Evolutionary conservation across 2,797 vertebrate species (phyloP).

Genomic region (Champsocephalus esox): DNA sequence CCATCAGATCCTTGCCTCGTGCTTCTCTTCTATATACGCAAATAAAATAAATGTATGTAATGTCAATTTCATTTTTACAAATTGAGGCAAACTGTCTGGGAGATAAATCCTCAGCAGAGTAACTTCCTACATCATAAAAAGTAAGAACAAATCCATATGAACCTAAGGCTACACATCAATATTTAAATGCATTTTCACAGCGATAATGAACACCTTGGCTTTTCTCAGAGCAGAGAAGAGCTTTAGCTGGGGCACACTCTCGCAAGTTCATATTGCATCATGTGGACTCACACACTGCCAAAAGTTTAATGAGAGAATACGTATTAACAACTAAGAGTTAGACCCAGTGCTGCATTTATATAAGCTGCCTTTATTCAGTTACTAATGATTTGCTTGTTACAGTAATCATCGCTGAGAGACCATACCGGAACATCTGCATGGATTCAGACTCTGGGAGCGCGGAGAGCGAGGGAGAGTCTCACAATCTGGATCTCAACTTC

Average conservation of each 20-base stretch:
- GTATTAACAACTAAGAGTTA: constrained; percentile 73
- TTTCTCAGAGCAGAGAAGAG: constrained; percentile 61
- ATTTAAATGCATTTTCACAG: constrained; percentile 66
- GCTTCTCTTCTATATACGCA: not conserved
- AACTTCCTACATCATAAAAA: constrained; percentile 49
- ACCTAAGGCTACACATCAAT: constrained; percentile 43
- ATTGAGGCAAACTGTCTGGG: constrained; percentile 23
- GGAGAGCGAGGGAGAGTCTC: constrained; percentile 72
- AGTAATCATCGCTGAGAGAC: constrained; percentile 84
- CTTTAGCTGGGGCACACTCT: constrained; percentile 53
- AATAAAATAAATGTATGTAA: not conserved
- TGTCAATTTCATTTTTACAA: not conserved
- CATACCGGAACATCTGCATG: constrained; percentile 87
- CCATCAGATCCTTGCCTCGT: not conserved
- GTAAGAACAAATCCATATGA: constrained; percentile 45
- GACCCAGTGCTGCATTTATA: constrained; percentile 79
- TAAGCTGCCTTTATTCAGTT: constrained; percentile 81
- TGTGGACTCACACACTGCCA: constrained; percentile 59
- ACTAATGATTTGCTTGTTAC: constrained; percentile 86
- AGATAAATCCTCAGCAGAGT: constrained; percentile 37
- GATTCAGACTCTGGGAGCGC: constrained; percentile 76
- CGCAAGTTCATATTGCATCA: constrained; percentile 72
- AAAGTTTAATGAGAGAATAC: constrained; percentile 71
- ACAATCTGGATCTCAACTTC: constrained; percentile 81
- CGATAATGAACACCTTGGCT: constrained; percentile 69